Evolutionary conservation across 2,113 vertebrate species (phyloP).

Genomic region (Hypocryptadius cinnamomeus): DNA sequence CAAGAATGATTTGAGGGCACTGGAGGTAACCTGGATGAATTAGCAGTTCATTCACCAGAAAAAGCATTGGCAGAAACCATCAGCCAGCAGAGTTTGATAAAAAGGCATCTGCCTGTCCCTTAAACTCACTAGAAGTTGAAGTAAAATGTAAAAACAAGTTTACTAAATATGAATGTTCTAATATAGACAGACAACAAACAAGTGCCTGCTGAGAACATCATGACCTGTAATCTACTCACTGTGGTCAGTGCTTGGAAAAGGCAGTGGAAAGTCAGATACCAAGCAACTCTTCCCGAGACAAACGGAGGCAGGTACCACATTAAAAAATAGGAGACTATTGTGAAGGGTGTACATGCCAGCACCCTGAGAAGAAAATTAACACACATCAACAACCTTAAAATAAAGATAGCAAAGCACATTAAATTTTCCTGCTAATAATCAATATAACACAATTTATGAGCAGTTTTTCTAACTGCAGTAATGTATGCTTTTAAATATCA

Average conservation of each 20-base stretch:
- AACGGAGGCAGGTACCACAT: constrained; percentile 93
- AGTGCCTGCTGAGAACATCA: neutral
- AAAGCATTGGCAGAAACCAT: neutral
- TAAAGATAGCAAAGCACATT: neutral
- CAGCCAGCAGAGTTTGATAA: neutral
- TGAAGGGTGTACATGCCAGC: constrained; percentile 86
- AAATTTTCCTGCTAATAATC: neutral
- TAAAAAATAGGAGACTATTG: constrained; percentile 85
- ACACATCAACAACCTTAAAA: neutral
- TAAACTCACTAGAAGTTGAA: neutral
- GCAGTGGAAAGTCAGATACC: constrained; percentile 89
- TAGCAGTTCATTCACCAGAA: neutral
- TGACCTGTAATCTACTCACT: constrained; percentile 70
- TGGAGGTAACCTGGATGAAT: neutral
- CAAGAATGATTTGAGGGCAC: neutral
- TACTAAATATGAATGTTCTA: neutral
- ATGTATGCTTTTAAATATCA: neutral
- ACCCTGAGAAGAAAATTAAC: constrained; percentile 73
- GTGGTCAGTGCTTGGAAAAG: constrained; percentile 91
- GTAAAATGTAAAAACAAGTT: neutral
- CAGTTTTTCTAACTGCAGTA: neutral
- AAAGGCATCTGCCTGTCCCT: neutral
- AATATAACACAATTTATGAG: neutral
- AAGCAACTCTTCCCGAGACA: constrained; percentile 74
- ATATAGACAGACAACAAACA: neutral